Percentiles rank a stretch among this genome's conserved stretches.
These are phyloP conservation scores for Macrochelys suwanniensis DNA, from an alignment of 2,797 vertebrate species.

Conservation along the genomic window DNA sequence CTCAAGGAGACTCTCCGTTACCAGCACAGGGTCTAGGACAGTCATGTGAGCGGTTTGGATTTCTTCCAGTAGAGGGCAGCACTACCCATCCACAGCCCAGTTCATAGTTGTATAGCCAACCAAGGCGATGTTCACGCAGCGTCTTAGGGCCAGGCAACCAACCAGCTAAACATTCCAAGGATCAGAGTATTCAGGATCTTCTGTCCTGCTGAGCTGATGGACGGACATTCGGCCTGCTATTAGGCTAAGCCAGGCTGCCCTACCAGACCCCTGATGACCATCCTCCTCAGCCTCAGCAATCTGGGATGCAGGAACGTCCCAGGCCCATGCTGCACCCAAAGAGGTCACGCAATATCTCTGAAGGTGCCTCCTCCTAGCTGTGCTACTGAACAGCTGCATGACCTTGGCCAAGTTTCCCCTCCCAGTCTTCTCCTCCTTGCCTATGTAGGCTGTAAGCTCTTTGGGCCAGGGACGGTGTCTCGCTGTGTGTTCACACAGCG, in stretches of 20 bases:
- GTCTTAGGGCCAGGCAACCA: background rate
- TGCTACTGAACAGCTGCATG: background rate
- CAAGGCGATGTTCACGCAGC: background rate
- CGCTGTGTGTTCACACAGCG: no score
- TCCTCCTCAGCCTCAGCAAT: background rate
- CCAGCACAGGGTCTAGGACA: background rate
- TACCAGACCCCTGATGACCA: background rate
- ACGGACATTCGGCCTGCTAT: background rate
- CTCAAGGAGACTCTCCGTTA: background rate
- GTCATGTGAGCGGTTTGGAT: background rate
- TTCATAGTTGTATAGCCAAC: background rate
- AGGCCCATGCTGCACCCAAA: background rate
- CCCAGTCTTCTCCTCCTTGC: background rate
- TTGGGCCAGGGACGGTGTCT: no score
- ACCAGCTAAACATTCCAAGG: background rate
- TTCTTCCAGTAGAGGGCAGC: background rate
- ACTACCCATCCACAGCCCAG: background rate
- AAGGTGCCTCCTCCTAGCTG: background rate
- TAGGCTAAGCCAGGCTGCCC: background rate
- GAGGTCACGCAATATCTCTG: background rate
- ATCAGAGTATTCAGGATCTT: background rate
- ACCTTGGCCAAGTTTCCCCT: background rate
- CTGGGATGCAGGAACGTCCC: fast-evolving
- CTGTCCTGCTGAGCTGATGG: background rate
- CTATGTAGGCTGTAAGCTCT: background rate